Evolutionary conservation across 2,888 invertebrate species (phyloP), one percentile per base, ranked within the genome.

Genomic region (Apamea anceps): DNA sequence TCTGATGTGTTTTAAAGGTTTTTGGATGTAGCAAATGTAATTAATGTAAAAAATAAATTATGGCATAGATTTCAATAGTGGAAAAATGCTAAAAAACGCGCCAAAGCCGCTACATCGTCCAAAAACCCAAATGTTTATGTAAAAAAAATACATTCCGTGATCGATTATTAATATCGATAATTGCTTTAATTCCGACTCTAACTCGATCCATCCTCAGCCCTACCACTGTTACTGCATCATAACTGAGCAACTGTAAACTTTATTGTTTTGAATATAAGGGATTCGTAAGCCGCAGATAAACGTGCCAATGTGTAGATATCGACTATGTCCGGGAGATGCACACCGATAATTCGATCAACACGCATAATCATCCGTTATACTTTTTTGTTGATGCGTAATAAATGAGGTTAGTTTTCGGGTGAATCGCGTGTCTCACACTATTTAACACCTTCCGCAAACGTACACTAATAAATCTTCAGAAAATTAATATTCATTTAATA

Each of bases 271-370:
- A 12, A 12, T 74, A 85, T 87, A 89, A 80, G 85, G 73, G 21
- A 54, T 74, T 77, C 67, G 10, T 60, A 37, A 45, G 13, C 28
- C 83, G 77, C 70, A 71, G 28, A 28, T 75, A 15, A 42, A 51
- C 66, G 80, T 73, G 51, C 48, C 71, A 73, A 72, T 80, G 67
- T 77, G 65, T 92, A 91, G 90, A 92, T 93, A 92, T 93, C 91
- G 91, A 77, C 73, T 73, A 77, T 90, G 87, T 96, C 96, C 96
- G 94, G 96, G 96, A 94, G 94, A 94, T 95, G 75, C 95, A 95
- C 94, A 90, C 93, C 94, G 93, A 94, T 95, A 96, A 96, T 88
- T 95, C 95, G 95, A 95, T 94, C 95, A 93, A 80, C 93, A 94
- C 93, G 94, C 93, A 92, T 89, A 84, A 86, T 94, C 90, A 89